Conservation (phyloP, 1,140 invertebrate species). For the Lysiphlebus fabarum region DNA sequence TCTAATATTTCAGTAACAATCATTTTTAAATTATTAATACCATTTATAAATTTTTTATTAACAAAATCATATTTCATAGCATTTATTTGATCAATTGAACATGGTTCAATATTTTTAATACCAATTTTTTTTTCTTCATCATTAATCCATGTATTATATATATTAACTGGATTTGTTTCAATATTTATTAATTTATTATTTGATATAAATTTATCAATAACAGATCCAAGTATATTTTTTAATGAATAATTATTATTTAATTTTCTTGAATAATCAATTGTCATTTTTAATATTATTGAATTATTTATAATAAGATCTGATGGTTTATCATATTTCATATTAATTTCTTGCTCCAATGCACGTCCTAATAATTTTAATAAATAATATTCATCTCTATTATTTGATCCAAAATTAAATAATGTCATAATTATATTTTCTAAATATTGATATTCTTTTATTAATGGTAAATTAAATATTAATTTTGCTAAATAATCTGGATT, state of each 20-base stretch:
- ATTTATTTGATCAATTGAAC: constrained; percentile 67
- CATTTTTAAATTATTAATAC: constrained; percentile 61
- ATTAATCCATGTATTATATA: constrained; percentile 80
- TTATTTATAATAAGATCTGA: too few relatives aligned
- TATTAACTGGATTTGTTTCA: constrained; percentile 77
- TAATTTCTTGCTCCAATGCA: constrained; percentile 74
- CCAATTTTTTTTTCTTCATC: constrained; percentile 73
- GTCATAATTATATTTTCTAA: constrained; percentile 75
- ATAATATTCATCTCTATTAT: constrained; percentile 75
- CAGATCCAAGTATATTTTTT: too few relatives aligned
- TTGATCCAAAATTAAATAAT: constrained; percentile 77
- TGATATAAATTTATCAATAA: too few relatives aligned
- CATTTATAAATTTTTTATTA: constrained; percentile 59
- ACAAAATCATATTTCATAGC: constrained; percentile 72
- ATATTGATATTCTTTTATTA: constrained; percentile 71
- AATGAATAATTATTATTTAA: too few relatives aligned
- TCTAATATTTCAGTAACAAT: constrained; percentile 67
- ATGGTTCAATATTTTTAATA: constrained; percentile 66
- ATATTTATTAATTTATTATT: too few relatives aligned
- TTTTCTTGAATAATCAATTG: too few relatives aligned
- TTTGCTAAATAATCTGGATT: constrained; percentile 75
- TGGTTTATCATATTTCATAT: constrained; percentile 61
- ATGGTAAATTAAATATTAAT: constrained; percentile 72
- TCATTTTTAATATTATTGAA: too few relatives aligned
- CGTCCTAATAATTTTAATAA: constrained; percentile 70